These are phyloP conservation scores for Limosa lapponica DNA, from an alignment of 2,797 vertebrate species.

Conservation along the genomic window DNA sequence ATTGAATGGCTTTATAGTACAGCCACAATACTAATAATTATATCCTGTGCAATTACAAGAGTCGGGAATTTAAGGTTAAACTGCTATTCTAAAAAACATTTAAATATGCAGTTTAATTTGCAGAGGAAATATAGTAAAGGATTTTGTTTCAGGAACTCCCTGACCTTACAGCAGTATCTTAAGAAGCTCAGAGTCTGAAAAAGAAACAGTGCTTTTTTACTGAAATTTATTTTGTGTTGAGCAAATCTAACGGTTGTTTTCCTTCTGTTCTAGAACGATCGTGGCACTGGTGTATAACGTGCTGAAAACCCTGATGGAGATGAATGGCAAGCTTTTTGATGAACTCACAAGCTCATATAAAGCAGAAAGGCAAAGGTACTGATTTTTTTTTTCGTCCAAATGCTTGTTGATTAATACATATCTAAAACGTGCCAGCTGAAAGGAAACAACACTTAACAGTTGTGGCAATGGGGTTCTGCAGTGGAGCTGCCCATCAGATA, in stretches of 20 bases:
- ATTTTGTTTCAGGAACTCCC: slow-evolving; percentile 1
- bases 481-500: neutral
- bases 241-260: neutral
- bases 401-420: rapidly evolving
- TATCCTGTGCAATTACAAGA: neutral
- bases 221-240: neutral
- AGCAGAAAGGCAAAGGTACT: slow-evolving; percentile 91
- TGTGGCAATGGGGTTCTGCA: neutral
- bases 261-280: slow-evolving; percentile 86
- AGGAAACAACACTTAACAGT: neutral
- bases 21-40: neutral
- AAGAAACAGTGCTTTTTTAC: neutral
- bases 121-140: neutral
- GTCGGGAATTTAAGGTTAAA: neutral
- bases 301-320: slow-evolving; percentile 97
- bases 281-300: slow-evolving; percentile 97
- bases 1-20: neutral
- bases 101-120: neutral
- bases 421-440: neutral
- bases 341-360: slow-evolving; percentile 96
- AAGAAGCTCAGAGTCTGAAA: neutral
- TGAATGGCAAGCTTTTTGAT: slow-evolving; percentile 96
- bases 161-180: neutral
- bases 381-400: neutral
- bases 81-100: neutral